Percentiles rank a stretch among this genome's conserved stretches.
These are phyloP conservation scores for Liolophura sinensis DNA, from an alignment of 1,140 invertebrate species.

Conservation along the genomic window DNA sequence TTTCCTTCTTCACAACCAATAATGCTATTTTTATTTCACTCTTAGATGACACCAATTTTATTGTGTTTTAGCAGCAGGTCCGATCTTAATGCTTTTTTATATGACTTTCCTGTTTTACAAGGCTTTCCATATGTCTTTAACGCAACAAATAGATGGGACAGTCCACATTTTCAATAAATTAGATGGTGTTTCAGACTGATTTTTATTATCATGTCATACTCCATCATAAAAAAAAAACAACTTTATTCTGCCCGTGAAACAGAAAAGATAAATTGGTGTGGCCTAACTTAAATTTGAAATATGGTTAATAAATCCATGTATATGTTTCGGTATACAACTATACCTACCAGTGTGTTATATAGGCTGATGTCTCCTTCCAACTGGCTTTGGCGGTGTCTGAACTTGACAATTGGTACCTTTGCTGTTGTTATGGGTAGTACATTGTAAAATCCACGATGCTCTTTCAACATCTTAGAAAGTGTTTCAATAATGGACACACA, in stretches of 20 bases:
- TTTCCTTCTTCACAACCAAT: too few relatives aligned
- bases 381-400: conserved; percentile 57
- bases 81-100: too few relatives aligned
- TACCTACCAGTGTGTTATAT: conserved; percentile 64
- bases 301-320: neutral
- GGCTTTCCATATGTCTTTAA: too few relatives aligned
- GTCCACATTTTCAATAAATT: too few relatives aligned
- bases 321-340: neutral
- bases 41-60: too few relatives aligned
- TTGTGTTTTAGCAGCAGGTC: too few relatives aligned
- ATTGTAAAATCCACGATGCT: conserved; percentile 53
- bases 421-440: conserved; percentile 65
- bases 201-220: neutral
- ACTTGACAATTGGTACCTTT: conserved; percentile 72
- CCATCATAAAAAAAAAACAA: neutral
- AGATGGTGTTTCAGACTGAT: too few relatives aligned
- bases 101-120: too few relatives aligned
- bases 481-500: conserved; percentile 57
- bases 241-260: neutral
- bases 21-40: too few relatives aligned
- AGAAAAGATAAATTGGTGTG: neutral
- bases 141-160: too few relatives aligned
- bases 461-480: conserved; percentile 58
- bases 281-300: neutral
- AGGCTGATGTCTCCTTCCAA: conserved; percentile 69